Percentiles rank a stretch among this genome's conserved stretches.
These are phyloP conservation scores for Trachymyrmex septentrionalis DNA, from an alignment of 1,140 invertebrate species.

Conservation along the genomic window DNA sequence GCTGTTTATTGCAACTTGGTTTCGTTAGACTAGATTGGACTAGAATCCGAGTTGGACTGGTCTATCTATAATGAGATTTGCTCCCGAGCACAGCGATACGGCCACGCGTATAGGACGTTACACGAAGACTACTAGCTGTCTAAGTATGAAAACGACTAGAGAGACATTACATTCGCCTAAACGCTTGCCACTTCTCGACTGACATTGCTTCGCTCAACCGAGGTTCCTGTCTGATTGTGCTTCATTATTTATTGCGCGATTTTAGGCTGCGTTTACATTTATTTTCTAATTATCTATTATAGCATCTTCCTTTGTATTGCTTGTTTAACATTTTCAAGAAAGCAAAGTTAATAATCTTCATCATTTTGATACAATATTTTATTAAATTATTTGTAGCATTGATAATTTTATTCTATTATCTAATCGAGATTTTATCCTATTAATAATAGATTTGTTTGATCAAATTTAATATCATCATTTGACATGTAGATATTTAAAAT, in stretches of 20 bases:
- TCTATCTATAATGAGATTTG: conserved; percentile 83
- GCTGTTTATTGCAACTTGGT: conserved; percentile 62
- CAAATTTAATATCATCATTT: not conserved
- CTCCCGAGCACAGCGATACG: conserved; percentile 61
- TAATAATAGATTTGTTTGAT: not conserved
- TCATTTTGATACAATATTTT: not conserved
- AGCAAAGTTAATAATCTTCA: not conserved
- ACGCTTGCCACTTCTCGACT: conserved; percentile 65
- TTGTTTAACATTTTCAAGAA: not conserved
- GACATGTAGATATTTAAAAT: too few species aligned
- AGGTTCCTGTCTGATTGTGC: conserved; percentile 57
- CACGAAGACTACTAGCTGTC: conserved; percentile 65
- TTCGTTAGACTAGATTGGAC: conserved; percentile 69
- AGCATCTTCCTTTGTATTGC: not conserved
- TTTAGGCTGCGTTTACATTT: conserved; percentile 51
- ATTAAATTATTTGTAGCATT: too few species aligned
- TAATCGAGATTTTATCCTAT: not conserved
- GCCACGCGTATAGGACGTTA: conserved; percentile 64
- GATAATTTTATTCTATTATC: not conserved
- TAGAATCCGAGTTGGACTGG: conserved; percentile 77
- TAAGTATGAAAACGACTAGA: conserved; percentile 63
- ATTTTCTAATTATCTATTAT: conserved; percentile 12
- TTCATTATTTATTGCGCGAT: conserved; percentile 43
- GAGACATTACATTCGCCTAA: conserved; percentile 68
- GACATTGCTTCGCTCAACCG: conserved; percentile 57